These are phyloP conservation scores for Chiloscyllium plagiosum DNA, from an alignment of 2,113 vertebrate genomes.

Conservation along the genomic window DNA sequence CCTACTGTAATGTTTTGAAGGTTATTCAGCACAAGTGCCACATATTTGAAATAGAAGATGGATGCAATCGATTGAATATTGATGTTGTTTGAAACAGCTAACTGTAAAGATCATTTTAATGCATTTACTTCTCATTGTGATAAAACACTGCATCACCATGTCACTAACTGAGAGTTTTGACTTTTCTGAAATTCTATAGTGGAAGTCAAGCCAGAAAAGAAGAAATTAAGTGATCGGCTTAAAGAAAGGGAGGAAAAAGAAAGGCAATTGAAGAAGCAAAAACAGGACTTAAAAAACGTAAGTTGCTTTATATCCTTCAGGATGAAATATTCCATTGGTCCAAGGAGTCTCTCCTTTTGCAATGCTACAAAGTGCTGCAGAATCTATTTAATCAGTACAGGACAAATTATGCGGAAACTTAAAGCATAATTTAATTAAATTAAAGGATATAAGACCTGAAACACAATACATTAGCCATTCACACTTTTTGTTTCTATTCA, in stretches of 20 bases:
- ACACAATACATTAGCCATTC: background rate
- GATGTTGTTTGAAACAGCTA: background rate
- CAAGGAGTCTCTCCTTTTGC: background rate
- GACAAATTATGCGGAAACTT: background rate
- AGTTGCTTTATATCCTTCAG: slow-evolving; percentile 39
- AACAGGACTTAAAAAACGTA: slow-evolving; percentile 73
- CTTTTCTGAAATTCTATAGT: slow-evolving; percentile 41
- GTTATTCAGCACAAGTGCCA: background rate
- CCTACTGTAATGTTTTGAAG: background rate
- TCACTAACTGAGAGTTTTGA: background rate
- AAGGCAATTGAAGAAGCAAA: slow-evolving; percentile 77
- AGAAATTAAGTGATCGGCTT: slow-evolving; percentile 90
- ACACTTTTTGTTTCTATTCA: no score
- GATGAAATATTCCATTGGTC: background rate
- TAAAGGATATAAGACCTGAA: background rate
- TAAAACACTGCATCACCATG: background rate
- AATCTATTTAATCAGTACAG: background rate
- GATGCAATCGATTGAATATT: background rate
- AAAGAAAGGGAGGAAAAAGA: slow-evolving; percentile 75
- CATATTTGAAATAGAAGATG: background rate
- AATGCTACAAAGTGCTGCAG: background rate
- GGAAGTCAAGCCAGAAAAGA: slow-evolving; percentile 88
- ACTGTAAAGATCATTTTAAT: background rate
- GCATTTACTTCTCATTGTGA: background rate
- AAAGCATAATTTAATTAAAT: background rate